A percentile compares a stretch with the other conserved stretches of the same genome.
These are phyloP conservation scores for Calcarius lapponicus DNA, from an alignment of 2,797 vertebrate species.

Conservation along the genomic window DNA sequence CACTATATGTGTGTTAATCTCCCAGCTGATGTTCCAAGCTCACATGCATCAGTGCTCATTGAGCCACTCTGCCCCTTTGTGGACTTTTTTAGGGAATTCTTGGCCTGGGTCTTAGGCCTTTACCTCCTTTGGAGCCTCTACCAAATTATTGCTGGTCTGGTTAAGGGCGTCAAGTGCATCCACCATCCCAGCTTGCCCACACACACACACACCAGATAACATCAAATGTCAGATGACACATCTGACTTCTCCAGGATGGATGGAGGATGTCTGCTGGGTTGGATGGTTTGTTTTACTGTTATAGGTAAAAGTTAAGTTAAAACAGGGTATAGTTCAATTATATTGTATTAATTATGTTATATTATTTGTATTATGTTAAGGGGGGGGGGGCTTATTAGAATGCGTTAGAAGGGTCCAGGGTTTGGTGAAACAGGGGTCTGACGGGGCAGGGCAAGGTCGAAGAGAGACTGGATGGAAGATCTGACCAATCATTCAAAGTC, in stretches of 20 bases:
- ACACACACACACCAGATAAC: neutral
- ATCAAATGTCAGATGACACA: neutral
- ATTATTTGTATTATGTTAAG: too few species aligned
- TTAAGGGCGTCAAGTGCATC: neutral
- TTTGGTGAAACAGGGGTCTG: too few species aligned
- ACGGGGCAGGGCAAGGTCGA: too few species aligned
- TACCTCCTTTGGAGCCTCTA: neutral
- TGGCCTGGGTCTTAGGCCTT: neutral
- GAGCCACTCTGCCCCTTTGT: neutral
- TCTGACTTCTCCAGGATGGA: neutral
- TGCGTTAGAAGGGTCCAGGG: too few species aligned
- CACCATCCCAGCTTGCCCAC: neutral
- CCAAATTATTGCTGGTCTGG: neutral
- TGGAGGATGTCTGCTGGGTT: neutral
- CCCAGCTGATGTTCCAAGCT: accelerated
- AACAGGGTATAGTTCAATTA: too few species aligned
- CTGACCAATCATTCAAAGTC: too few species aligned
- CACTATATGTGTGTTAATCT: neutral
- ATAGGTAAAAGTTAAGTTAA: too few species aligned
- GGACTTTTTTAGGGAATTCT: neutral
- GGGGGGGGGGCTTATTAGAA: too few species aligned
- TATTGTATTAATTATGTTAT: too few species aligned
- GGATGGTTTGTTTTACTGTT: neutral
- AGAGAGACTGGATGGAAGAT: too few species aligned
- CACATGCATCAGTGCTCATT: too few species aligned